phyloP scores from a whole-genome alignment of 2,888 invertebrate species.

The Polydesmus complanatus region DNA sequence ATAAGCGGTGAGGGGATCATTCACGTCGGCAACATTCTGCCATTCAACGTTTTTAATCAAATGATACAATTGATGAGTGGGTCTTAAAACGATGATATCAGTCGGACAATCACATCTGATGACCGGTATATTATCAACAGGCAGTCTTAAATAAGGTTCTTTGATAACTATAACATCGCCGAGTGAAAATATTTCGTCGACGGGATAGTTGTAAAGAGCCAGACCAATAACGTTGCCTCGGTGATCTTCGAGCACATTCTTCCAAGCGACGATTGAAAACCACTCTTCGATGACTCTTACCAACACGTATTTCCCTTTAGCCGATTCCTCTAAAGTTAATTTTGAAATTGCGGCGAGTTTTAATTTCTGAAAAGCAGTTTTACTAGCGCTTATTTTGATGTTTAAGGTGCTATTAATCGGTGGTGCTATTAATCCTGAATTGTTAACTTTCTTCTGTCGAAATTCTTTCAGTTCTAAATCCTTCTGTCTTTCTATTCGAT shows the following conservation, averaged over 20 bases:
- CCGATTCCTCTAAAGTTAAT: not conserved
- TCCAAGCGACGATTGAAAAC: not conserved
- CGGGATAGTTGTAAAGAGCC: not conserved
- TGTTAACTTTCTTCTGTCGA: not conserved
- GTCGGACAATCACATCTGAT: slow-evolving; percentile 2
- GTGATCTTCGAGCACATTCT: slow-evolving; percentile 5
- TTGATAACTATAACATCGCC: not conserved
- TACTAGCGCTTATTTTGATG: not conserved
- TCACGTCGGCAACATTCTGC: not conserved
- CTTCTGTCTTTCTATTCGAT: no score
- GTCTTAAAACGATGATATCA: not conserved
- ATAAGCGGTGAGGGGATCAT: not conserved
- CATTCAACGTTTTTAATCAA: slow-evolving; percentile 1
- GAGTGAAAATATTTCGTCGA: not conserved
- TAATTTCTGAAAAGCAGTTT: not conserved
- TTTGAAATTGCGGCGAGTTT: not conserved
- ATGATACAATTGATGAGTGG: not conserved
- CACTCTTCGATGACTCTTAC: not conserved
- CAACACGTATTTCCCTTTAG: slow-evolving; percentile 3
- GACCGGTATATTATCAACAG: not conserved
- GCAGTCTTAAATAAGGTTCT: not conserved
- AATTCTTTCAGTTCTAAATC: not conserved
- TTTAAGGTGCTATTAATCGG: not conserved
- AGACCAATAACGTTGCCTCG: not conserved
- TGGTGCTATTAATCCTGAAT: not conserved